phyloP scores from a whole-genome alignment of 2,113 vertebrate species.

The Pampusana beccarii region DNA sequence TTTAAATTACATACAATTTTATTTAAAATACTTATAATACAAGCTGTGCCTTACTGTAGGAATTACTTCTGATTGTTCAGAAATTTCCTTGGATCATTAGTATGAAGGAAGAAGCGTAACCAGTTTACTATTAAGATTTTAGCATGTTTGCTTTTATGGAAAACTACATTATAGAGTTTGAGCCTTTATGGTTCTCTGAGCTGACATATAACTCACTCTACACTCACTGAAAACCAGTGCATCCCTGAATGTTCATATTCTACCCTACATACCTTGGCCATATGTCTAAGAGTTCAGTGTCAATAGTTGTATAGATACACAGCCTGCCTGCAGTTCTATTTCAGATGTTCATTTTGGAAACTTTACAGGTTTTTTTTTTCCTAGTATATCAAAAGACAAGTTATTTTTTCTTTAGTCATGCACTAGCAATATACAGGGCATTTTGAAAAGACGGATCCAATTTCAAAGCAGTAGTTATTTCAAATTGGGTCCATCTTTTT shows the following conservation, averaged over 20 bases:
- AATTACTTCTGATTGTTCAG: not conserved
- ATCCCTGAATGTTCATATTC: not conserved
- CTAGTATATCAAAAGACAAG: not conserved
- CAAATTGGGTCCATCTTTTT: too few species aligned
- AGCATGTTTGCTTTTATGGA: not conserved
- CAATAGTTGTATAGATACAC: not conserved
- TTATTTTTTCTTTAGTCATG: not conserved
- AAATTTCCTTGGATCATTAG: not conserved
- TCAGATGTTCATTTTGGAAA: not conserved
- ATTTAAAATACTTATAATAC: not conserved
- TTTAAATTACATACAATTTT: not conserved
- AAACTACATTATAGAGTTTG: not conserved
- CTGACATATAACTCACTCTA: not conserved
- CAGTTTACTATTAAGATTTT: not conserved
- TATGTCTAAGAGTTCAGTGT: fast-evolving
- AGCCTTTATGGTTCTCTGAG: not conserved
- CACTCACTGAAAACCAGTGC: not conserved
- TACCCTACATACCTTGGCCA: not conserved
- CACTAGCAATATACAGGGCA: not conserved
- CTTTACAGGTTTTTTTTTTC: not conserved
- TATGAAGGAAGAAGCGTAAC: not conserved
- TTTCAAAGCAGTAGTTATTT: too few species aligned
- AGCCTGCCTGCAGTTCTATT: not conserved
- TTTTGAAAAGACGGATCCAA: too few species aligned
- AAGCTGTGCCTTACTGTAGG: not conserved